Base-by-base conservation (phyloP, 2,113 vertebrate species). In the Pyxicephalus adspersus region DNA sequence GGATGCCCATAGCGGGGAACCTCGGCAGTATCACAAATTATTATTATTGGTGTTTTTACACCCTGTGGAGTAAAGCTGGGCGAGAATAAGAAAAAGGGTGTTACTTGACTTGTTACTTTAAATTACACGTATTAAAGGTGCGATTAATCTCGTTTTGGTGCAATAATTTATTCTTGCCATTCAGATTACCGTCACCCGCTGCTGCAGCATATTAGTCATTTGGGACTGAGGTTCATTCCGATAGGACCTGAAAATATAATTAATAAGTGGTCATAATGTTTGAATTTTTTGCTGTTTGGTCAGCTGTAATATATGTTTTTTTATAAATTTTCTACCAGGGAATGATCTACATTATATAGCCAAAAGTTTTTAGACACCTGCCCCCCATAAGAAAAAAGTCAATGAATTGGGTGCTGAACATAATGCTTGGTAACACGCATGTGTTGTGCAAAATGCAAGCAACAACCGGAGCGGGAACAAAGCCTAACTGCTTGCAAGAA, bases 1-100 rank as follows among this genome's bases (percentile, higher is more conserved):
- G 80, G 0, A 61, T 87, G 77, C 79, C 79, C 67, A 54, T 38
- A 31, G 45, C n/a, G 79, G 31, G 16, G 25, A 64, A 55, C 67
- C 26, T 81, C 76, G 55, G 63, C 29, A 25, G 75, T 15, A 28
- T 23, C 57, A 31, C 79, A 80, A 71, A 61, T 70, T 80, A 80
- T 80, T 70, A 63, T 63, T 50, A 71, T 71, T 71, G n/a, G 18
- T 76, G 50, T 80, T 60, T 80, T 63, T 34, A 80, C 25, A 45
- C 57, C 52, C 54, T 38, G 61, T 31, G 1, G 38, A 31, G 50
- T 6, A 2, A 26, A n/a, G 50, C 51, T 22, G 38, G 38, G 6
- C 38, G 34, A 19, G 57, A 63, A 38, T 50, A 45, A 75, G 23
- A n/a, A 76, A 25, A 50, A 50, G 58, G 29, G 29, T 50, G 31